These are phyloP conservation scores for Tyrannus savana DNA, from an alignment of 2,113 vertebrate species.

Conservation along the genomic window DNA sequence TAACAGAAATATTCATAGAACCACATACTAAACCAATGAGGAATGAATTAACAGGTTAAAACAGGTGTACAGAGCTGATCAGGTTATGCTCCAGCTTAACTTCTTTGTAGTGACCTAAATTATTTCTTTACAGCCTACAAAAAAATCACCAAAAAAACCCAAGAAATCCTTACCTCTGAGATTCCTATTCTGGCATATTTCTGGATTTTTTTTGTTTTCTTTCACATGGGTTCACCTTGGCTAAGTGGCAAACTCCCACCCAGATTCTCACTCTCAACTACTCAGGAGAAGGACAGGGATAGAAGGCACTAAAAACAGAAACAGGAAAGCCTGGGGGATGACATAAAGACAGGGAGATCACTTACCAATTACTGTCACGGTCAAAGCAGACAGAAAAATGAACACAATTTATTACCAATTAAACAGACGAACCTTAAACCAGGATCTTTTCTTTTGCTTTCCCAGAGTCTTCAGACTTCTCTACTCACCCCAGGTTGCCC, in stretches of 20 bases:
- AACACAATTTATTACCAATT: background rate
- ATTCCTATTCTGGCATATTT: background rate
- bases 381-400: background rate
- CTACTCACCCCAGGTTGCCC: rapidly evolving
- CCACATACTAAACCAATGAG: background rate
- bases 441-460: background rate
- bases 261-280: background rate
- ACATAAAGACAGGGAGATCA: background rate
- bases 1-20: constrained; percentile 34
- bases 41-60: constrained; percentile 27
- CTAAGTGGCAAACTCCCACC: background rate
- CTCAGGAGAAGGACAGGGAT: background rate
- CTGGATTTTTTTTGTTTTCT: background rate
- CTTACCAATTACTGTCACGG: background rate
- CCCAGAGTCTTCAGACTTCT: background rate
- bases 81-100: background rate
- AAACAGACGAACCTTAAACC: background rate
- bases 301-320: background rate
- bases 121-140: background rate
- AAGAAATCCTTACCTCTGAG: background rate
- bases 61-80: background rate
- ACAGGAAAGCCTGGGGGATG: background rate
- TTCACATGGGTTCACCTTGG: background rate
- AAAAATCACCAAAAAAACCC: background rate
- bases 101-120: background rate